Base-by-base conservation (phyloP, 2,113 vertebrate species). In the Dermatemys mawii region DNA sequence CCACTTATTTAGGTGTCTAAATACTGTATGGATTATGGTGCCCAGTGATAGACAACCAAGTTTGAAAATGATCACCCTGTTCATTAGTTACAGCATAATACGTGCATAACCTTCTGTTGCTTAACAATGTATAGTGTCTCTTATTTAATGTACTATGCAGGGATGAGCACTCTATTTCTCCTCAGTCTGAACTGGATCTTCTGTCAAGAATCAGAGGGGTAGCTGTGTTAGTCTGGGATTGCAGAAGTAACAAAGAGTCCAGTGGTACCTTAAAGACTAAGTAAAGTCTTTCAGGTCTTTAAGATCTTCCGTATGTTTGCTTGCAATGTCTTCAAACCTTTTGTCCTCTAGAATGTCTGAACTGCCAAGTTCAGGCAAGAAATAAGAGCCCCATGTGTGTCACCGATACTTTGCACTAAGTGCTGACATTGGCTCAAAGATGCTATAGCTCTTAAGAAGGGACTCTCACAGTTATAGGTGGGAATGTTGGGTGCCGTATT, bases 401-500 rank as follows among this genome's bases (percentile, higher is more conserved):
- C n/a, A 70, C 63, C 38, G 63, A 38, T n/a, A 70, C 21, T 70
- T 22, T 38, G n/a, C 63, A 70, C 19, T 70, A 38, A 38, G n/a
- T 38, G 35, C 35, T 70, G n/a, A 22, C 17, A 70, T 70, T 70
- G 17, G 19, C 63, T 38, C 19, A 38, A 70, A 70, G 63, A 38
- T 38, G 63, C 60, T 57, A 10, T 22, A 26, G 83, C n/a, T 4
- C 60, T 57, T 14, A 5, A n/a, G 54, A 60, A 46, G 53, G 87
- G 49, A 27, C 51, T 19, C 76, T 48, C 41, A n/a, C 3, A 2
- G 2, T 38, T 48, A n/a, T 80, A 81, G 79, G 41, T 26, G 49
- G 1, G 1, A 14, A 7, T 0, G 26, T 49, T 0, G 2, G 3
- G 17, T 13, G 1, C 55, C 11, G 0, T 14, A 67, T 26, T 35